Percentiles rank a stretch among this genome's conserved stretches.
These are phyloP conservation scores for Xenopus borealis DNA, from an alignment of 2,113 vertebrate species.

Conservation along the genomic window DNA sequence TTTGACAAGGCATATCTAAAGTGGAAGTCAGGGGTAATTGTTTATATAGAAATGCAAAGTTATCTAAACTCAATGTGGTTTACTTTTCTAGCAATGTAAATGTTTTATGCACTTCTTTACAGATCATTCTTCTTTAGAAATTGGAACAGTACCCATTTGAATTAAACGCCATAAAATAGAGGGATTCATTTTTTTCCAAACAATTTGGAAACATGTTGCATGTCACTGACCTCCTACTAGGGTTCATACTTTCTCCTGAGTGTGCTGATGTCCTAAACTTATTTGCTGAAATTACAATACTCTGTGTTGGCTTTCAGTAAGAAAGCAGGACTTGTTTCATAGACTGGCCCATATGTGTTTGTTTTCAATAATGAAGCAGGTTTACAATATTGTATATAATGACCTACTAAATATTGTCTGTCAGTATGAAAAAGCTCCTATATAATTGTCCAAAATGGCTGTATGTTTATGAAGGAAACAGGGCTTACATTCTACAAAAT, in stretches of 20 bases:
- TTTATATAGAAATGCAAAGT: slow-evolving; percentile 7
- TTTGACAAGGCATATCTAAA: slow-evolving; percentile 29
- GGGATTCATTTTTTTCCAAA: neutral
- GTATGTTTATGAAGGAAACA: too few relatives aligned
- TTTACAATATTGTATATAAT: too few relatives aligned
- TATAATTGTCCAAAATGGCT: too few relatives aligned
- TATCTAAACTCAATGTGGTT: slow-evolving; percentile 35
- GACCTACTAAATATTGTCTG: neutral
- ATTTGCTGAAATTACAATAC: too few relatives aligned
- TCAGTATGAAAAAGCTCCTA: too few relatives aligned
- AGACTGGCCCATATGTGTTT: too few relatives aligned
- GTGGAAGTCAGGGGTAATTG: slow-evolving; percentile 22
- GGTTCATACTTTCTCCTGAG: too few relatives aligned
- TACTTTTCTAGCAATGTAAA: slow-evolving; percentile 32
- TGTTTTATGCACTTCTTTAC: slow-evolving; percentile 31
- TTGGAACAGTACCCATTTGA: slow-evolving; percentile 19
- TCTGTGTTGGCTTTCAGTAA: too few relatives aligned
- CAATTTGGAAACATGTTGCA: neutral
- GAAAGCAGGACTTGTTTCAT: too few relatives aligned
- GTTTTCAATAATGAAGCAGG: neutral
- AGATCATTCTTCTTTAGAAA: slow-evolving; percentile 26
- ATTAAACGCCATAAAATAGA: slow-evolving; percentile 19
- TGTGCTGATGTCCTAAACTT: too few relatives aligned
- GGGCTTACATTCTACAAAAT: too few relatives aligned
- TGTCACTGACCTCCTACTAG: neutral